Conservation (phyloP, 2,888 invertebrate species). For the Agonopterix alstromeriana region DNA sequence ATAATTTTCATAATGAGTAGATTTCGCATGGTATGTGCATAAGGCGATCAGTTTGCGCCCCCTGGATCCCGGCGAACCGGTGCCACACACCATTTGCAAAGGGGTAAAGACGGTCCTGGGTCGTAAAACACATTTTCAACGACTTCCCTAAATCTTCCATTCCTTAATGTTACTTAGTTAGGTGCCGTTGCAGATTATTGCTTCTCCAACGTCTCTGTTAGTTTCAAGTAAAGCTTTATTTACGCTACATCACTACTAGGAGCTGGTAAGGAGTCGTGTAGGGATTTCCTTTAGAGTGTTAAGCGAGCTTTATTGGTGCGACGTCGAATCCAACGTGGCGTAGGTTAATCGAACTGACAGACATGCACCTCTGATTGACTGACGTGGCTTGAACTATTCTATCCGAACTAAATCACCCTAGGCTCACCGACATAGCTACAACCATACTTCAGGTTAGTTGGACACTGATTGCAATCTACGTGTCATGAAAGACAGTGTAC, state of each 20-base stretch:
- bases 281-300: constrained; percentile 44
- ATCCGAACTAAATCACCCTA: constrained; percentile 42
- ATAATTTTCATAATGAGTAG: too few relatives aligned
- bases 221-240: constrained; percentile 20
- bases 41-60: too few relatives aligned
- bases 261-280: constrained; percentile 24
- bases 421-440: constrained; percentile 7
- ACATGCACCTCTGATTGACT: constrained; percentile 54
- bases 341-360: constrained; percentile 66
- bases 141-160: too few relatives aligned
- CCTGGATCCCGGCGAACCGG: too few relatives aligned
- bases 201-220: constrained; percentile 1
- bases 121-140: too few relatives aligned
- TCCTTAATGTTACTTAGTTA: not conserved
- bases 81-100: too few relatives aligned
- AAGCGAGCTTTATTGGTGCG: constrained; percentile 57
- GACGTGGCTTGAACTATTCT: constrained; percentile 51
- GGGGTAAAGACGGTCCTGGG: too few relatives aligned
- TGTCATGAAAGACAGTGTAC: too few relatives aligned
- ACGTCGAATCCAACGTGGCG: constrained; percentile 34
- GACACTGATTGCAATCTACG: too few relatives aligned
- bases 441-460: too few relatives aligned
- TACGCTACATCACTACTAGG: constrained; percentile 29
- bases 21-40: too few relatives aligned
- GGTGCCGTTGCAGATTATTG: not conserved